Evolutionary conservation across 1,140 invertebrate species (phyloP).

Genomic region (Daktulosphaira vitifoliae): DNA sequence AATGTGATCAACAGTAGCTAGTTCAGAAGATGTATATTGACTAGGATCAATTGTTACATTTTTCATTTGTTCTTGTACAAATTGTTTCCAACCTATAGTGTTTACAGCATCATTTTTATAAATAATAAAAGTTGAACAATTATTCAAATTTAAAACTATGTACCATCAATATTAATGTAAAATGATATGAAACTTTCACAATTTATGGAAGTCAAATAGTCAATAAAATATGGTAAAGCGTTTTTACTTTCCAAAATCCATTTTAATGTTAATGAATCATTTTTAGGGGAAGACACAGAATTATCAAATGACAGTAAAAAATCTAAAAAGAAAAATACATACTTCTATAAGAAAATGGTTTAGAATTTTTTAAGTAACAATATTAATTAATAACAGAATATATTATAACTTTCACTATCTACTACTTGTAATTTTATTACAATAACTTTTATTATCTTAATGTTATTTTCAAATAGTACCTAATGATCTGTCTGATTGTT

Average conservation of each 20-base stretch:
- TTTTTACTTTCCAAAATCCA: conserved; percentile 72
- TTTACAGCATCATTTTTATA: too few relatives aligned
- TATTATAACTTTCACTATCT: too few relatives aligned
- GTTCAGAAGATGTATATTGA: conserved; percentile 25
- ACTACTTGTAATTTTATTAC: too few relatives aligned
- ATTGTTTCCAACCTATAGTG: conserved; percentile 32
- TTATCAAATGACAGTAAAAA: conserved; percentile 30
- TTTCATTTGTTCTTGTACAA: conserved; percentile 28
- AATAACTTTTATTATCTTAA: too few relatives aligned
- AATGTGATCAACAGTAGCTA: conserved; percentile 22
- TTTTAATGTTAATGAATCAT: conserved; percentile 49
- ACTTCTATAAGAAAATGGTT: too few relatives aligned
- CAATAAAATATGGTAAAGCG: conserved; percentile 71
- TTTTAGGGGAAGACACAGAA: conserved; percentile 4
- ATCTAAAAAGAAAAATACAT: conserved; percentile 4
- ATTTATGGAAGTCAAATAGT: conserved; percentile 64
- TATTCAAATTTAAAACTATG: background rate
- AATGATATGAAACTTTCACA: conserved; percentile 69
- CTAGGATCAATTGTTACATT: conserved; percentile 11
- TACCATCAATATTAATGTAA: conserved; percentile 70
- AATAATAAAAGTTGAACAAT: background rate
- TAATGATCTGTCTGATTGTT: conserved; percentile 19
- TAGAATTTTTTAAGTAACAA: too few relatives aligned
- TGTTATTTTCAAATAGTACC: background rate
- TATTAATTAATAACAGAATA: too few relatives aligned